A percentile compares a stretch with the other conserved stretches of the same genome.
Conservation (phyloP, 2,797 vertebrate genomes). For the Oreochromis grahami region DNA sequence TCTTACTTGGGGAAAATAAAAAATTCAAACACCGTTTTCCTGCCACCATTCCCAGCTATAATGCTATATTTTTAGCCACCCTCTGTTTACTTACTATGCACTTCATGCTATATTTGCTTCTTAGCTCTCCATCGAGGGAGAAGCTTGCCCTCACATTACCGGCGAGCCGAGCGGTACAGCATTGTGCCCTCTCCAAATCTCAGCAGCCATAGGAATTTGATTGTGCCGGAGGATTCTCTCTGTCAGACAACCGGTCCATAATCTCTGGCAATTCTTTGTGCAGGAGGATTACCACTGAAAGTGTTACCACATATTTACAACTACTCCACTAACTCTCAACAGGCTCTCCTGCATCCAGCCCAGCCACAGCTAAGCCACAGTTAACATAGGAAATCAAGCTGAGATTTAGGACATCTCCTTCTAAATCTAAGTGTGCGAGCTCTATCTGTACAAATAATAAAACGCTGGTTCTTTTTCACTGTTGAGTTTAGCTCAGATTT, state of each 20-base stretch:
- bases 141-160: constrained; percentile 59
- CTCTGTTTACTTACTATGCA: constrained; percentile 50
- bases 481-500: constrained; percentile 60
- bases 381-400: constrained; percentile 78
- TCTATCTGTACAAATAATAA: constrained; percentile 56
- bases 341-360: constrained; percentile 73
- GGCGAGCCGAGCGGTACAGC: constrained; percentile 55
- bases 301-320: constrained; percentile 82
- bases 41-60: not conserved
- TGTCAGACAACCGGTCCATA: constrained; percentile 79
- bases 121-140: constrained; percentile 45
- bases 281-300: constrained; percentile 78
- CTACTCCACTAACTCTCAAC: constrained; percentile 80
- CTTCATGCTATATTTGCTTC: constrained; percentile 59
- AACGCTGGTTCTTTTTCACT: constrained; percentile 31
- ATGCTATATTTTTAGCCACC: constrained; percentile 10
- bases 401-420: constrained; percentile 72
- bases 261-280: constrained; percentile 81
- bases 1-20: not conserved
- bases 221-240: constrained; percentile 78
- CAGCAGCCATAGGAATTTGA: constrained; percentile 78
- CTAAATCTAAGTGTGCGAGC: constrained; percentile 49
- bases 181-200: constrained; percentile 71
- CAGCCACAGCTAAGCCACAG: constrained; percentile 75
- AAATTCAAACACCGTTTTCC: not conserved